phyloP scores from a whole-genome alignment of 2,888 invertebrate genomes.

The Allolobophora icterica region DNA sequence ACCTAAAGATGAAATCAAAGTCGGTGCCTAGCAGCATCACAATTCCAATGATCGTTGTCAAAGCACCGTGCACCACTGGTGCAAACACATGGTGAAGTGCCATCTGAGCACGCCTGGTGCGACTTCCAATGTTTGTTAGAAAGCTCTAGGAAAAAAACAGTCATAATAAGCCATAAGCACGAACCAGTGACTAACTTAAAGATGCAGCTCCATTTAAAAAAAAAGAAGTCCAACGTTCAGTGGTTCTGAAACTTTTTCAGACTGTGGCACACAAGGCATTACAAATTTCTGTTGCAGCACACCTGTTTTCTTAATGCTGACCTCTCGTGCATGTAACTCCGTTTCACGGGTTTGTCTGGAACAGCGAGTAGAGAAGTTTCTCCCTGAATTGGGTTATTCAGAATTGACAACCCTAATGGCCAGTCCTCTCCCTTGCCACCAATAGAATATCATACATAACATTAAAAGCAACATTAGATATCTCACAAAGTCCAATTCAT shows the following conservation, averaged over 20 bases:
- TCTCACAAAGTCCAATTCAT: neutral
- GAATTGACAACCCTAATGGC: too few relatives aligned
- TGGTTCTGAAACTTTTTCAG: too few relatives aligned
- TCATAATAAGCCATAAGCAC: neutral
- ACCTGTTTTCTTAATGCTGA: too few relatives aligned
- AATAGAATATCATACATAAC: too few relatives aligned
- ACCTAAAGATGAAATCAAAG: constrained; percentile 90
- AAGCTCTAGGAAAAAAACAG: constrained; percentile 76
- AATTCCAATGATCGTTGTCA: constrained; percentile 85
- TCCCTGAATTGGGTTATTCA: too few relatives aligned
- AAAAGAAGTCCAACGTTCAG: neutral
- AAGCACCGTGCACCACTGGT: constrained; percentile 86
- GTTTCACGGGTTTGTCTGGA: too few relatives aligned
- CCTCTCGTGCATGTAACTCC: too few relatives aligned
- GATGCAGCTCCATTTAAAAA: neutral
- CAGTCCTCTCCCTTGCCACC: neutral
- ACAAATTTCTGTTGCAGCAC: too few relatives aligned
- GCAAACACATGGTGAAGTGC: constrained; percentile 85
- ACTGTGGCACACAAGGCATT: too few relatives aligned
- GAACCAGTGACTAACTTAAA: neutral
- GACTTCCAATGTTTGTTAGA: constrained; percentile 86
- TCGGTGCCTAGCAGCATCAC: constrained; percentile 90
- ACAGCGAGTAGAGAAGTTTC: too few relatives aligned
- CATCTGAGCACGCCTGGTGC: constrained; percentile 80
- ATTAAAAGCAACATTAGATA: neutral